Evolutionary conservation across 1,140 invertebrate genomes (phyloP), one percentile per base, ranked within the genome.

Genomic region (Schlechtendalia chinensis): DNA sequence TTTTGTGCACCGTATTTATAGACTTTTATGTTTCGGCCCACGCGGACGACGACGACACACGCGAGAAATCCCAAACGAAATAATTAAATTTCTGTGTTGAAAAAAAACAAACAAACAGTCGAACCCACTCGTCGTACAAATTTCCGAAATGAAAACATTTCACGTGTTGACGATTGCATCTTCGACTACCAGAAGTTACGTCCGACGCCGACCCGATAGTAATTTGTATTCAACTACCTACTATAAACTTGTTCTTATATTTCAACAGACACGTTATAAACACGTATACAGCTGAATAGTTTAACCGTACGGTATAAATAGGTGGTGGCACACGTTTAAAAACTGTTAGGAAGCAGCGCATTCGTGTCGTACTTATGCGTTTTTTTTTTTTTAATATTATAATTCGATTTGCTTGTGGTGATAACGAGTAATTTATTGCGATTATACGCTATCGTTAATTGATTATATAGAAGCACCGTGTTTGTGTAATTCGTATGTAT

Each of bases 161-260:
- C 67, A 24, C n/a, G 47, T 69, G 67, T 50, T 24, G 39, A 50
- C 22, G 45, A 27, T 17, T 27, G 56, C 11, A 16, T 27, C 39
- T 67, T 50, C 6, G 67, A 69, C 67, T 69, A 69, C 67, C 65
- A 69, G 67, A 50, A 47, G 39, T 45, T 45, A 32, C 29, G 22
- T 47, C 45, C 5, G 12, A n/a, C 47, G 39, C 14, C 32, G 32
- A 39, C 32, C 32, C 32, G 32, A 39, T 39, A 39, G 45, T 69
- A 69, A 69, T 69, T 69, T 69, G 67, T 69, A 69, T 69, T 69
- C 67, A 69, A 69, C 67, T 69, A 69, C 67, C 67, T 59, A 59
- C 56, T 4, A 67, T 67, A 50, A 47, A 69, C 67, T 47, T 50
- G 67, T 69, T 69, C 45, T 69, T 17, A 5, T 67, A 69, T 47